phyloP scores from a whole-genome alignment of 2,888 invertebrate species.

The Acanthosepion lycidas region DNA sequence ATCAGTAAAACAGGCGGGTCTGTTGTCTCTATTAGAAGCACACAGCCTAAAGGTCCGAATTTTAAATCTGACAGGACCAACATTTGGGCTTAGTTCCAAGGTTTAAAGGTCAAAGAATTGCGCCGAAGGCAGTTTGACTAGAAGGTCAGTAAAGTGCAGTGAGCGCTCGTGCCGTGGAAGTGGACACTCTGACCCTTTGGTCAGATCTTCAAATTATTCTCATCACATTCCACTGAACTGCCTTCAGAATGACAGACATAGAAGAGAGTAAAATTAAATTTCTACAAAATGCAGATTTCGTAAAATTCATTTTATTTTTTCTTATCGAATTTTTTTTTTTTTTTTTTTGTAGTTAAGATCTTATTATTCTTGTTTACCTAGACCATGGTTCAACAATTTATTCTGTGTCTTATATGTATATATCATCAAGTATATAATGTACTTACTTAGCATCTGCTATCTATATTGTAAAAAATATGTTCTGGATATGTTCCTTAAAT shows the following conservation, averaged over 20 bases:
- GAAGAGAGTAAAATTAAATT: background rate
- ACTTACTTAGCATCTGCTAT: no score
- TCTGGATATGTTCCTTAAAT: no score
- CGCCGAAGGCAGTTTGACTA: background rate
- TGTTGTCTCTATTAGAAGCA: background rate
- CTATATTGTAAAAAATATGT: no score
- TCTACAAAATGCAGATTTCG: background rate
- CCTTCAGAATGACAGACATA: background rate
- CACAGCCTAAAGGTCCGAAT: background rate
- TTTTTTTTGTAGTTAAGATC: no score
- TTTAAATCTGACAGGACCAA: background rate
- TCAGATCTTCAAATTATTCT: background rate
- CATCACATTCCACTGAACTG: background rate
- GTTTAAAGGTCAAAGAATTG: background rate
- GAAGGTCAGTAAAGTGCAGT: background rate
- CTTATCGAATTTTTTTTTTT: background rate
- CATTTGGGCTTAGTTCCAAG: background rate
- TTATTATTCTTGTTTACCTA: no score
- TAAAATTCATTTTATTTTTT: background rate
- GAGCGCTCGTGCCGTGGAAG: background rate
- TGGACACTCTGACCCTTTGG: background rate
- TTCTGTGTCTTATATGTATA: no score
- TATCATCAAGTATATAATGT: no score
- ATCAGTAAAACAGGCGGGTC: background rate
- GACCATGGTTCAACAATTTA: no score